These are phyloP conservation scores for Leptinotarsa texana DNA, from an alignment of 1,140 invertebrate genomes.

Conservation along the genomic window DNA sequence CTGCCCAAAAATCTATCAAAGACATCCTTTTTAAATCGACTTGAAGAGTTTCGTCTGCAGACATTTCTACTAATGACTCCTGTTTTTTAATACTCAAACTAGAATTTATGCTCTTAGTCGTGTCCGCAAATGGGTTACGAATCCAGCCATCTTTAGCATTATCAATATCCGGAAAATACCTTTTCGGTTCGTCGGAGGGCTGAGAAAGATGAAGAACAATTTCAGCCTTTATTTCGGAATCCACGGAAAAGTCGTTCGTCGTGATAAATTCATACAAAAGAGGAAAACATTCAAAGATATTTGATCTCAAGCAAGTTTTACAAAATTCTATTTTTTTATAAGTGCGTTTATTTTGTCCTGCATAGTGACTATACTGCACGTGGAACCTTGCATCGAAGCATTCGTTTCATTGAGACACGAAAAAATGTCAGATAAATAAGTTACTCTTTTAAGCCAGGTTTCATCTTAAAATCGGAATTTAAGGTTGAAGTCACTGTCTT, in stretches of 20 bases:
- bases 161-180: constrained; percentile 1
- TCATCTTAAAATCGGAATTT: constrained; percentile 13
- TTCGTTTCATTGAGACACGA: constrained; percentile 22
- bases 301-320: not conserved
- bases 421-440: constrained; percentile 27
- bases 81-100: not conserved
- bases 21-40: not conserved
- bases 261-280: constrained; percentile 1
- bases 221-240: not conserved
- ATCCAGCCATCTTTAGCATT: constrained; percentile 22
- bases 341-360: constrained; percentile 2
- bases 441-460: constrained; percentile 15
- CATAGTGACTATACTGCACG: constrained; percentile 8
- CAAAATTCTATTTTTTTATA: constrained; percentile 17
- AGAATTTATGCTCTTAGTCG: too few species aligned
- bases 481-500: constrained; percentile 14
- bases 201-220: not conserved
- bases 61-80: not conserved
- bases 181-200: not conserved
- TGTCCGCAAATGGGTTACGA: too few species aligned
- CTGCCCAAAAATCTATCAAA: not conserved
- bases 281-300: not conserved
- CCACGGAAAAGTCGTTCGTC: not conserved
- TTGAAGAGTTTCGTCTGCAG: not conserved
- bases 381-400: constrained; percentile 14